Conservation (phyloP, 2,797 vertebrate species). For the Enteromius mattozi region DNA sequence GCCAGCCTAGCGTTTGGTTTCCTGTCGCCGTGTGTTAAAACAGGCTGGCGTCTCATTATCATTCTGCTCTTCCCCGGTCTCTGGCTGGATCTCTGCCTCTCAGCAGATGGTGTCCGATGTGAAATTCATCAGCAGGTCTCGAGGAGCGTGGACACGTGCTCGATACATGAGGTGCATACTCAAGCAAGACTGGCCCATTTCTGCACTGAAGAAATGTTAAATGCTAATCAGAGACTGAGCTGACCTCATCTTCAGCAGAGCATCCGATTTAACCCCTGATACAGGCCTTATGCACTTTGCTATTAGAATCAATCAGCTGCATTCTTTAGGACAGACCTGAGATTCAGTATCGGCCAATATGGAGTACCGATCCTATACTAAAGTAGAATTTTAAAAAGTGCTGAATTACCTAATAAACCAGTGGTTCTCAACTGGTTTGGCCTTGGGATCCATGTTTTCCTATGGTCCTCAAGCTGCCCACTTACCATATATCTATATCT, state of each 20-base stretch:
- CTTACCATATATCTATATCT: too few relatives aligned
- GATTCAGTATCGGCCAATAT: too few relatives aligned
- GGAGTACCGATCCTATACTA: too few relatives aligned
- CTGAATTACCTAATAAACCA: too few relatives aligned
- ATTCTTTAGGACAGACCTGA: background rate
- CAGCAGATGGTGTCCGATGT: slow-evolving; percentile 53
- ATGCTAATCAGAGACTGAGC: slow-evolving; percentile 10
- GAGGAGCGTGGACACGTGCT: slow-evolving; percentile 31
- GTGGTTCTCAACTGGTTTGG: too few relatives aligned
- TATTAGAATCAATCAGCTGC: slow-evolving; percentile 30
- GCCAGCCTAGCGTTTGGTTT: background rate
- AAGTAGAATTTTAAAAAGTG: too few relatives aligned
- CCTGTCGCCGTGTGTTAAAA: slow-evolving; percentile 21
- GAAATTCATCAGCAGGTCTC: slow-evolving; percentile 51
- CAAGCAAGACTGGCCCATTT: slow-evolving; percentile 40
- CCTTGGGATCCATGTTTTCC: too few relatives aligned
- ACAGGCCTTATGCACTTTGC: slow-evolving; percentile 6
- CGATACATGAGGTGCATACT: slow-evolving; percentile 41
- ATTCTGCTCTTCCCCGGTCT: slow-evolving; percentile 17
- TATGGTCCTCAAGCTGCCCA: too few relatives aligned
- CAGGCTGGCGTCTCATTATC: slow-evolving; percentile 44
- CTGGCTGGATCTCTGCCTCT: slow-evolving; percentile 31
- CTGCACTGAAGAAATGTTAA: slow-evolving; percentile 30
- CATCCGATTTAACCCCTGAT: slow-evolving; percentile 38
- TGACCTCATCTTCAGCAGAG: slow-evolving; percentile 33